These are phyloP conservation scores for Zapus hudsonius DNA, from an alignment of 2,113 vertebrate species.

Conservation along the genomic window DNA sequence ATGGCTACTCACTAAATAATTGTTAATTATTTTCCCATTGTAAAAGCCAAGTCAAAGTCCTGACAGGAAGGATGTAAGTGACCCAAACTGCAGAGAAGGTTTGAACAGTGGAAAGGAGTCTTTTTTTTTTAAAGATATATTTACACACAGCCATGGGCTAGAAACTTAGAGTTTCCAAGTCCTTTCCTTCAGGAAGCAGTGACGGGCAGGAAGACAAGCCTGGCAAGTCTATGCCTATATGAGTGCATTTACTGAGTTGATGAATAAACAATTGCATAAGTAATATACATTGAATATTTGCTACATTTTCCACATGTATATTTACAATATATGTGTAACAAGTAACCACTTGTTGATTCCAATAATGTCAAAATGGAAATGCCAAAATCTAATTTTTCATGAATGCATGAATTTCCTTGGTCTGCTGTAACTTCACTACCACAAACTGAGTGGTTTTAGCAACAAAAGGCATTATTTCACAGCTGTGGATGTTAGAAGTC, in stretches of 20 bases:
- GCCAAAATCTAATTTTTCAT: neutral
- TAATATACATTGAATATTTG: neutral
- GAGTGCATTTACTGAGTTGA: neutral
- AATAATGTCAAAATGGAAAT: neutral
- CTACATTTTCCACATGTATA: neutral
- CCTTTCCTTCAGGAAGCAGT: neutral
- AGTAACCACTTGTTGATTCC: neutral
- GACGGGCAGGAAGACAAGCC: too few species aligned
- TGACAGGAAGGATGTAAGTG: neutral
- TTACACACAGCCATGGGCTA: neutral
- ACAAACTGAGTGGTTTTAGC: neutral
- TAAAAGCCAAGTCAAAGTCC: neutral
- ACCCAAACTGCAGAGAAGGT: too few species aligned
- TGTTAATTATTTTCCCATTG: neutral
- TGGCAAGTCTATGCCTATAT: neutral
- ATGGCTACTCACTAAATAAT: neutral
- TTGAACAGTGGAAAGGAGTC: neutral
- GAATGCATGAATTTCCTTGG: neutral
- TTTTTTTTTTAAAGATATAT: too few species aligned
- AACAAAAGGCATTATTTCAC: neutral
- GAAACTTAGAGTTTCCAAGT: neutral
- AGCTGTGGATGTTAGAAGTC: neutral
- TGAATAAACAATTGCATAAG: neutral
- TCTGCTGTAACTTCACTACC: fast-evolving
- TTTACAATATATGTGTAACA: neutral